Evolutionary conservation across 2,888 invertebrate genomes (phyloP).

Genomic region (Nomada hirtipes): DNA sequence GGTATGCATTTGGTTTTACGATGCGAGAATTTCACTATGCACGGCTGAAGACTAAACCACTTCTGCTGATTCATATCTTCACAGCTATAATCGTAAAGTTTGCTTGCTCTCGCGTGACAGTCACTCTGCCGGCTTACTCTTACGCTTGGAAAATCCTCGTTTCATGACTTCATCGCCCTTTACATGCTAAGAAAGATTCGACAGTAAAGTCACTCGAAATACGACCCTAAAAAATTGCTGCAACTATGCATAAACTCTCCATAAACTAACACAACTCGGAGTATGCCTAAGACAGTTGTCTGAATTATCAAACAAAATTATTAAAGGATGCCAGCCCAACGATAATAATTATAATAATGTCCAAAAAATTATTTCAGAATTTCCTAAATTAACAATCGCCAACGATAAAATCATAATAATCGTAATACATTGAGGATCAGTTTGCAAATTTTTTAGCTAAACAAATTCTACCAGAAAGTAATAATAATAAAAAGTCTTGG

Average conservation of each 20-base stretch:
- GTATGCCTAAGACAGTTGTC: too few relatives aligned
- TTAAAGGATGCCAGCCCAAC: too few relatives aligned
- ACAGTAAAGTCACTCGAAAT: background rate
- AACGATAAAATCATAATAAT: too few relatives aligned
- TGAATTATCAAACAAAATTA: too few relatives aligned
- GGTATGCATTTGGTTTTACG: background rate
- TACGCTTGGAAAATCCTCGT: background rate
- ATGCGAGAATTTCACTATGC: background rate
- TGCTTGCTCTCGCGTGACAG: background rate
- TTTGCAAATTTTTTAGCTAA: too few relatives aligned
- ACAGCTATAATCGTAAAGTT: slow-evolving; percentile 12
- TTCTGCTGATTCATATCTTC: background rate
- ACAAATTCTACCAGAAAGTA: too few relatives aligned
- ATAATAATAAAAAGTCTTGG: too few relatives aligned
- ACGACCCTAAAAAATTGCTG: background rate
- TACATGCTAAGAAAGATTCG: background rate
- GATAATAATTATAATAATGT: too few relatives aligned
- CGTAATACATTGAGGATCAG: too few relatives aligned
- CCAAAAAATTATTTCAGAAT: too few relatives aligned
- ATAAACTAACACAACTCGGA: too few relatives aligned
- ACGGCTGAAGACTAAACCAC: background rate
- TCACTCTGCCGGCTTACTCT: background rate
- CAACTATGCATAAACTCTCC: background rate
- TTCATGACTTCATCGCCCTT: background rate
- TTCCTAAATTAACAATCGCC: too few relatives aligned